phyloP scores from a whole-genome alignment of 2,113 vertebrate species.

The Thinocorus orbignyianus region DNA sequence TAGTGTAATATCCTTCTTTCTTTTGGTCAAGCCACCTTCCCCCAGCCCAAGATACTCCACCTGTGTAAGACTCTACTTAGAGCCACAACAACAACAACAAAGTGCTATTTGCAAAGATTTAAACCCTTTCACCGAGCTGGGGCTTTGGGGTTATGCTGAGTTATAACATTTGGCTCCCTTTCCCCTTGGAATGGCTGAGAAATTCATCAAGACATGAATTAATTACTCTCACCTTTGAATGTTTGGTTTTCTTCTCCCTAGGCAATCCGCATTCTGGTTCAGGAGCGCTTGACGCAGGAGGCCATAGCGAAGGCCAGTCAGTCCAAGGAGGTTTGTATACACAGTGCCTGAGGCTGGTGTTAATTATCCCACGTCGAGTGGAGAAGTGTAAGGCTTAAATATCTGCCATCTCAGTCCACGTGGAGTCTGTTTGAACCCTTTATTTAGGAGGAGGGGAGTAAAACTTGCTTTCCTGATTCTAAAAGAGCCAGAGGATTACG shows the following conservation, averaged over 20 bases:
- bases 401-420: background rate
- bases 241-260: constrained; percentile 40
- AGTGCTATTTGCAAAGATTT: background rate
- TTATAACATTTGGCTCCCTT: background rate
- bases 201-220: background rate
- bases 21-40: background rate
- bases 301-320: constrained; percentile 90
- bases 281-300: constrained; percentile 91
- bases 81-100: too few species aligned
- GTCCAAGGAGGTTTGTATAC: constrained; percentile 85
- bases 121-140: background rate
- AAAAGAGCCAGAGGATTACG: background rate
- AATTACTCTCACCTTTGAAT: background rate
- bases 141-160: background rate
- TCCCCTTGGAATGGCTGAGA: background rate
- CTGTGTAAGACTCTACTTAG: rapidly evolving
- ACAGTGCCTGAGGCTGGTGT: rapidly evolving
- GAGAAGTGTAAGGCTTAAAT: rapidly evolving
- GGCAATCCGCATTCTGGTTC: constrained; percentile 96
- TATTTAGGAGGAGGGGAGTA: background rate
- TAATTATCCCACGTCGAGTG: rapidly evolving
- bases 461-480: background rate
- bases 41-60: background rate
- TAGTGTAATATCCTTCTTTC: background rate
- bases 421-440: background rate